Percentiles rank a stretch among this genome's conserved stretches.
phyloP scores from a whole-genome alignment of 2,888 invertebrate genomes.

The Morpho deidamia region DNA sequence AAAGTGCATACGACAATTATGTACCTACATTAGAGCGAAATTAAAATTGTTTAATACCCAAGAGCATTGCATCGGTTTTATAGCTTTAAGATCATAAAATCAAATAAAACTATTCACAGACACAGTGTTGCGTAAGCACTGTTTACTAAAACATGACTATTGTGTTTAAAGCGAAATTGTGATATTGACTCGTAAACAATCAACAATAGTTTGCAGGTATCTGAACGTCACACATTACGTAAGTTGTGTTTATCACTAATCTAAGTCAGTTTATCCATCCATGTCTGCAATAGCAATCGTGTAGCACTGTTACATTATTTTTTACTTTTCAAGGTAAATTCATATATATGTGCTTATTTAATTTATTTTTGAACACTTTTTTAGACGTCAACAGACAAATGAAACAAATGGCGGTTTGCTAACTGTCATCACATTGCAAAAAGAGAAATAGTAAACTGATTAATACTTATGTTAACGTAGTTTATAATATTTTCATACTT shows the following conservation, averaged over 20 bases:
- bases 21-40: too few relatives aligned
- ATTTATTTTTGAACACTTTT: too few relatives aligned
- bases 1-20: too few relatives aligned
- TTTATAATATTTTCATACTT: not conserved
- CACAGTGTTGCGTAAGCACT: not conserved
- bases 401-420: too few relatives aligned
- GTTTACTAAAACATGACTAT: not conserved
- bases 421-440: too few relatives aligned
- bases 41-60: too few relatives aligned
- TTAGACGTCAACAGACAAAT: too few relatives aligned
- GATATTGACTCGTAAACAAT: not conserved
- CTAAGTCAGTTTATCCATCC: slow-evolving; percentile 23
- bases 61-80: too few relatives aligned
- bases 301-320: not conserved
- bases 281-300: slow-evolving; percentile 19
- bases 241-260: slow-evolving; percentile 27
- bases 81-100: too few relatives aligned
- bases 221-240: slow-evolving; percentile 25
- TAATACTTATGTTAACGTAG: too few relatives aligned
- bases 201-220: slow-evolving; percentile 1
- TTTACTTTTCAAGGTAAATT: not conserved
- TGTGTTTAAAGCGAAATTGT: not conserved
- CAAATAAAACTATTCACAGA: not conserved
- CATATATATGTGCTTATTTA: too few relatives aligned
- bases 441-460: too few relatives aligned